Evolutionary conservation across 2,797 vertebrate genomes (phyloP).

Genomic region (Muscicapa comitata): DNA sequence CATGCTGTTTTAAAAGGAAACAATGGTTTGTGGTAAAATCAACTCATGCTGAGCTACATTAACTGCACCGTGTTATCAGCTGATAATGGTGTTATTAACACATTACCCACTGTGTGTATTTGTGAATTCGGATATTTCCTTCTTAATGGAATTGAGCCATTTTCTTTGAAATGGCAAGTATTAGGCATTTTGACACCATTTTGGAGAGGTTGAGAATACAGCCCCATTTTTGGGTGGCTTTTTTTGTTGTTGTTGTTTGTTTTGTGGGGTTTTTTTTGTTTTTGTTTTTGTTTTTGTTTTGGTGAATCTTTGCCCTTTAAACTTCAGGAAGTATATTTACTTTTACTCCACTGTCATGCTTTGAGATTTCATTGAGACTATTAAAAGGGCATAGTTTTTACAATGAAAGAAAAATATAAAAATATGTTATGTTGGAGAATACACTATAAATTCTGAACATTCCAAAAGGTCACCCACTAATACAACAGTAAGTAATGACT

Average conservation of each 20-base stretch:
- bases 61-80: constrained; percentile 70
- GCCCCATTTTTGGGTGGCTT: background rate
- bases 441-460: background rate
- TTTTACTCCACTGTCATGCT: background rate
- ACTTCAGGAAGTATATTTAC: background rate
- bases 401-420: background rate
- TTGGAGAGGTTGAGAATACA: background rate
- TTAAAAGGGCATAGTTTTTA: background rate
- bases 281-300: background rate
- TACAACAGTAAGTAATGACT: background rate
- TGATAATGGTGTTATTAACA: constrained; percentile 76
- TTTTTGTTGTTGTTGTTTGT: too few relatives aligned
- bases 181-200: constrained; percentile 36
- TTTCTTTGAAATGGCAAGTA: constrained; percentile 57
- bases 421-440: background rate
- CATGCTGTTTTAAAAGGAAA: constrained; percentile 75
- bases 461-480: background rate
- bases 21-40: constrained; percentile 74
- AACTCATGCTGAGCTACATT: constrained; percentile 77
- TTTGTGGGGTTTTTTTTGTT: too few relatives aligned
- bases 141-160: constrained; percentile 66
- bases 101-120: constrained; percentile 73
- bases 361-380: background rate
- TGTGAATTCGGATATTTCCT: constrained; percentile 72
- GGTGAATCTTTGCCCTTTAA: background rate